These are phyloP conservation scores for Ochropacha duplaris DNA, from an alignment of 2,888 invertebrate genomes.

Conservation along the genomic window DNA sequence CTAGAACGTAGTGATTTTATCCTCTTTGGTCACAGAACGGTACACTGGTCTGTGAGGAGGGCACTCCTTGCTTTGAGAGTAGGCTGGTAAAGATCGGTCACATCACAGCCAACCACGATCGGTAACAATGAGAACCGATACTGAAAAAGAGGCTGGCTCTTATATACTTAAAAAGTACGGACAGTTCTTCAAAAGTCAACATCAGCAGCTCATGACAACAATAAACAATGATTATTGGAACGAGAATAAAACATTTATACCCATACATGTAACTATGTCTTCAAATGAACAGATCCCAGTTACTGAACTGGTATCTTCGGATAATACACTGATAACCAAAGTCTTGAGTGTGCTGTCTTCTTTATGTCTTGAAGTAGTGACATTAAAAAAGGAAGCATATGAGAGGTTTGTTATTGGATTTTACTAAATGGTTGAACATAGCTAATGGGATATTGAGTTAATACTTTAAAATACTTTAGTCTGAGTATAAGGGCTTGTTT, in stretches of 20 bases:
- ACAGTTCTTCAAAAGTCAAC: slow-evolving; percentile 72
- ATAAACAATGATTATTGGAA: slow-evolving; percentile 46
- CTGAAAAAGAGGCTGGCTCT: slow-evolving; percentile 71
- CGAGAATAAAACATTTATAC: slow-evolving; percentile 63
- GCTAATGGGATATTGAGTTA: too few species aligned
- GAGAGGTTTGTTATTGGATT: slow-evolving; percentile 64
- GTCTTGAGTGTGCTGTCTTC: slow-evolving; percentile 90
- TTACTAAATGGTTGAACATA: too few species aligned
- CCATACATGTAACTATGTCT: slow-evolving; percentile 59
- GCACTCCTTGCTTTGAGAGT: too few species aligned
- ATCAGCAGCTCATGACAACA: slow-evolving; percentile 54
- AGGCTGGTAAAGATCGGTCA: too few species aligned
- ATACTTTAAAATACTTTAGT: too few species aligned
- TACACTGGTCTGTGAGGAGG: too few species aligned
- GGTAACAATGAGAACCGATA: slow-evolving; percentile 54
- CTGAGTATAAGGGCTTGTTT: too few species aligned
- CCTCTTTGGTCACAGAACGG: too few species aligned
- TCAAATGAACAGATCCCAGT: slow-evolving; percentile 86
- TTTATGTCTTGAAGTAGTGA: slow-evolving; percentile 89
- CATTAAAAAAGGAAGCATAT: slow-evolving; percentile 86
- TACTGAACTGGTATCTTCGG: slow-evolving; percentile 89
- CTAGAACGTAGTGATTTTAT: too few species aligned
- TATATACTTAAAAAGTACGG: slow-evolving; percentile 68
- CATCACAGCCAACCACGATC: too few species aligned
- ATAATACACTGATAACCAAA: slow-evolving; percentile 91